These are phyloP conservation scores for Micropterix aruncella DNA, from an alignment of 2,888 invertebrate species.

Conservation along the genomic window DNA sequence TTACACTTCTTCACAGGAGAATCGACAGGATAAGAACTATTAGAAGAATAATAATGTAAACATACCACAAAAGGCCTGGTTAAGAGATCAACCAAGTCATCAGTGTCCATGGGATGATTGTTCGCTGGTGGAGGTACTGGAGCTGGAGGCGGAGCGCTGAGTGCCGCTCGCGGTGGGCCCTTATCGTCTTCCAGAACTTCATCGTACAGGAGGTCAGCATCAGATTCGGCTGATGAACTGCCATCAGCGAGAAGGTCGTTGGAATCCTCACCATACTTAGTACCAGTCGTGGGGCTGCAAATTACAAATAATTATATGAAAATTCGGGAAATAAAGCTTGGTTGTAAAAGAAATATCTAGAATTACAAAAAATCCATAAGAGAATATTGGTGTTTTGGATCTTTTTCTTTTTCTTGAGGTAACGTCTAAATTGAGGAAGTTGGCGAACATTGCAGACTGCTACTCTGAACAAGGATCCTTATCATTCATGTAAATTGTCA, in stretches of 20 bases:
- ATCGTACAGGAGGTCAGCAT: constrained; percentile 15
- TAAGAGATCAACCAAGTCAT: constrained; percentile 31
- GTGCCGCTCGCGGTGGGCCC: constrained; percentile 13
- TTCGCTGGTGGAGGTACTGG: constrained; percentile 19
- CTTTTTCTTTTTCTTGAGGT: too few relatives aligned
- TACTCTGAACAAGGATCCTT: too few relatives aligned
- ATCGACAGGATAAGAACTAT: too few relatives aligned
- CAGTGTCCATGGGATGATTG: constrained; percentile 21
- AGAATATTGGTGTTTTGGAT: too few relatives aligned
- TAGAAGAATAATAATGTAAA: not conserved
- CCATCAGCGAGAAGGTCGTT: constrained; percentile 8
- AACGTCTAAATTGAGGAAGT: too few relatives aligned
- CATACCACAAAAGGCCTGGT: constrained; percentile 34
- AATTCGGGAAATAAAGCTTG: too few relatives aligned
- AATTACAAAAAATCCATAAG: too few relatives aligned
- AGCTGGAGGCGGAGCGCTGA: constrained; percentile 27
- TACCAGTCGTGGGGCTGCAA: not conserved
- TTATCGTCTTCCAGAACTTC: constrained; percentile 29
- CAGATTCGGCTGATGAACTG: constrained; percentile 7
- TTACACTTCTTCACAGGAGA: too few relatives aligned
- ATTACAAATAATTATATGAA: too few relatives aligned
- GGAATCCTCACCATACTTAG: not conserved
- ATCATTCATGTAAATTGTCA: too few relatives aligned
- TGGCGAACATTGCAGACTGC: too few relatives aligned
- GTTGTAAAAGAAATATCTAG: too few relatives aligned